A percentile compares a stretch with the other conserved stretches of the same genome.
phyloP scores from a whole-genome alignment of 2,888 invertebrate species.

The Netelia fuscicornis region DNA sequence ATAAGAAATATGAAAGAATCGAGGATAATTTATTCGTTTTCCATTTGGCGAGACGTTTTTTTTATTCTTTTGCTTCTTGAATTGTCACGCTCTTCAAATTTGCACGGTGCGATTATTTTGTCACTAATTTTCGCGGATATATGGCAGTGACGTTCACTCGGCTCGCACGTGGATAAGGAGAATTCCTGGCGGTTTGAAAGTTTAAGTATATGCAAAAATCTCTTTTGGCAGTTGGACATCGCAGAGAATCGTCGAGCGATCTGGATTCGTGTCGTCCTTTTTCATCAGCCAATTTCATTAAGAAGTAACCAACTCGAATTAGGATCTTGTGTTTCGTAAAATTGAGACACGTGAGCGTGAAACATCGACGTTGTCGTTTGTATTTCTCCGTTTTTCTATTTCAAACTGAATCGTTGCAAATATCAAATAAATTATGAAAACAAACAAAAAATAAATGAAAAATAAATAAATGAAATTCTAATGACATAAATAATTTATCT shows the following conservation, averaged over 20 bases:
- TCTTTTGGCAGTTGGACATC: not conserved
- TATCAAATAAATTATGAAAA: conserved; percentile 11
- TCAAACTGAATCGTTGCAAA: conserved; percentile 5
- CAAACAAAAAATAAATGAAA: conserved; percentile 24
- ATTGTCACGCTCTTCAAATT: conserved; percentile 33
- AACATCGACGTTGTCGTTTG: not conserved
- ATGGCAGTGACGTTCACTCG: conserved; percentile 84
- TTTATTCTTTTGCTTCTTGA: conserved; percentile 23
- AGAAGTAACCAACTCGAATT: conserved; percentile 78
- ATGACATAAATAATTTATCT: conserved; percentile 12
- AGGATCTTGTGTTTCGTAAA: conserved; percentile 75
- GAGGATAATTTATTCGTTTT: conserved; percentile 22
- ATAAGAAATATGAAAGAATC: conserved; percentile 48
- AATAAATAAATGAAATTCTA: conserved; percentile 40
- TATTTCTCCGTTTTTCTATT: not conserved
- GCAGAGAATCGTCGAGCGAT: conserved; percentile 32
- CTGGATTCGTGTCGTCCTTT: conserved; percentile 62
- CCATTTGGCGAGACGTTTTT: conserved; percentile 12
- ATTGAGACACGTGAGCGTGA: conserved; percentile 52
- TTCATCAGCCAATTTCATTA: conserved; percentile 80
- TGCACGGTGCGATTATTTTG: not conserved
- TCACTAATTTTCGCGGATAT: conserved; percentile 77
- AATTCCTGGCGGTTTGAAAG: conserved; percentile 61
- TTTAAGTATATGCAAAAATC: not conserved
- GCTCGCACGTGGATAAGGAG: conserved; percentile 80